Evolutionary conservation across 2,888 invertebrate species (phyloP).

Genomic region (Odontocolon sp.): DNA sequence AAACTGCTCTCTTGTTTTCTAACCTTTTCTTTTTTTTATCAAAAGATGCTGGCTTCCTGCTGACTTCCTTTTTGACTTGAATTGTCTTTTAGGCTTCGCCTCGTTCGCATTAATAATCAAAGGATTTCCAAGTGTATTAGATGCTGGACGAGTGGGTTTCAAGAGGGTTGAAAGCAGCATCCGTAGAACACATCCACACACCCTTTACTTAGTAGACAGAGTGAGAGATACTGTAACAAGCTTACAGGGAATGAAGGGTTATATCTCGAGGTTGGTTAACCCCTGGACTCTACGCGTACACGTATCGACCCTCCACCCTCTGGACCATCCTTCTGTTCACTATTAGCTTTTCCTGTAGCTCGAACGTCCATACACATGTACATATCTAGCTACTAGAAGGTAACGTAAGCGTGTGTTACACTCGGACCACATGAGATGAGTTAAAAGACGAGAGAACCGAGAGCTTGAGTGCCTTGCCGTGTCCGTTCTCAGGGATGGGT

Average conservation of each 20-base stretch:
- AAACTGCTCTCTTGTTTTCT: constrained; percentile 16
- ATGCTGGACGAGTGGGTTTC: no score
- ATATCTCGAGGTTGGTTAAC: constrained; percentile 33
- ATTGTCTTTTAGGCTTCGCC: no score
- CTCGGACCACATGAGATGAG: constrained; percentile 70
- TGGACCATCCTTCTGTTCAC: constrained; percentile 15
- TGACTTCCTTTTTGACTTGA: no score
- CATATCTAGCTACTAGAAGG: no score
- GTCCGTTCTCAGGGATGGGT: constrained; percentile 69
- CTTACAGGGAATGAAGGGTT: constrained; percentile 34
- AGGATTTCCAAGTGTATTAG: no score
- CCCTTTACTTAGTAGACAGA: background rate
- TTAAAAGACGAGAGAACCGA: constrained; percentile 76
- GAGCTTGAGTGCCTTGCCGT: constrained; percentile 79
- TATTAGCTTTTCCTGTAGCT: no score
- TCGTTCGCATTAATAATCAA: no score
- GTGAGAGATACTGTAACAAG: constrained; percentile 1
- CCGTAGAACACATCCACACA: no score
- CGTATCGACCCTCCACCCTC: constrained; percentile 25
- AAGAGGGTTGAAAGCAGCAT: no score
- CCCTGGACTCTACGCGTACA: constrained; percentile 12
- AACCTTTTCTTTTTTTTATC: background rate
- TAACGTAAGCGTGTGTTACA: constrained; percentile 50
- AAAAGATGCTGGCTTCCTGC: no score
- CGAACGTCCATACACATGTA: no score